A percentile compares a stretch with the other conserved stretches of the same genome.
Evolutionary conservation across 2,888 invertebrate genomes (phyloP).

Genomic region (Limnephilus rhombicus): DNA sequence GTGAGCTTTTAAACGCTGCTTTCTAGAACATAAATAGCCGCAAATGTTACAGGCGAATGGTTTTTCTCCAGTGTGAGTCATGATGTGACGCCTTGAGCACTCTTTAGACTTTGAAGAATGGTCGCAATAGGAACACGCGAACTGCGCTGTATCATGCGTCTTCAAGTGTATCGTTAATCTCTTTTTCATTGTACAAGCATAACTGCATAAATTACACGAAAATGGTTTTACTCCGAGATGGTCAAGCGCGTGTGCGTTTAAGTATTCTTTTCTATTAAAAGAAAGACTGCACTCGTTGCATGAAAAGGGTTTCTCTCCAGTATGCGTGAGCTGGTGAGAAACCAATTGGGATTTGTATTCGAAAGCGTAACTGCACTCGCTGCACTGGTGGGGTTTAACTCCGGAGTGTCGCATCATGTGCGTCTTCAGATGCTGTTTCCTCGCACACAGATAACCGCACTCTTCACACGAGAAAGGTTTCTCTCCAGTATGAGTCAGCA

Average conservation of each 20-base stretch:
- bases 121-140: background rate
- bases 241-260: background rate
- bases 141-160: background rate
- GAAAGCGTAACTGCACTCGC: background rate
- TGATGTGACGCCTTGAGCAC: background rate
- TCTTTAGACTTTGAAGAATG: background rate
- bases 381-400: background rate
- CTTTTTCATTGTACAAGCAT: background rate
- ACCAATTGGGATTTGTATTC: background rate
- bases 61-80: slow-evolving; percentile 3
- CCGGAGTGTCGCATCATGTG: background rate
- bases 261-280: background rate
- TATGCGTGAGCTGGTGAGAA: background rate
- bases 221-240: background rate
- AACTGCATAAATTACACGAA: background rate
- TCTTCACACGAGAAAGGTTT: background rate
- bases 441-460: background rate
- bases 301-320: background rate
- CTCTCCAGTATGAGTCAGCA: slow-evolving; percentile 16
- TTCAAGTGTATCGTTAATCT: background rate
- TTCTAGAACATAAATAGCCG: background rate
- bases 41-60: background rate
- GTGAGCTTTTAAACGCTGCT: slow-evolving; percentile 11
- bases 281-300: background rate
- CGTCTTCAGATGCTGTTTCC: background rate